Evolutionary conservation across 2,888 invertebrate genomes (phyloP), one percentile per base, ranked within the genome.

Genomic region (Agrotis exclamationis): DNA sequence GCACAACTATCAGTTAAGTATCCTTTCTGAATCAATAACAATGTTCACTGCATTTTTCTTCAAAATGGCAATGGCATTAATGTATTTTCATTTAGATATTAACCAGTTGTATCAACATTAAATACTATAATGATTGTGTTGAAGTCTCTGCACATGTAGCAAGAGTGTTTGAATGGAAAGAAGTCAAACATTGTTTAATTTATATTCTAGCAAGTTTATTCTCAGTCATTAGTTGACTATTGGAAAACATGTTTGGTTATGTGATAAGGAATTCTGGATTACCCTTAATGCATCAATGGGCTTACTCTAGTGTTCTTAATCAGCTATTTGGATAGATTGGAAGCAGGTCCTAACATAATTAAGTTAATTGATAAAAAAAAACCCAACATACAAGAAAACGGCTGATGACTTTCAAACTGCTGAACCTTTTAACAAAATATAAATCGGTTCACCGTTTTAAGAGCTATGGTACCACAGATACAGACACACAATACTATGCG

Each of bases 11-110:
- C 1, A 44, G 13, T 11, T 33, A 24, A 3, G 0, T 11, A 59
- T 59, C 5, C 3, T 28, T 58, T 39, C 3, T 3, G 11, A 39
- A 69, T 70, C 3, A 59, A 45, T 24, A 22, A 50, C 4, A 68
- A n/a, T 24, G 48, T 45, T 44, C 14, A n/a, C 4, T 22, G 9
- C 14, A 56, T 50, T 57, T 71, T 71, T 28, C 18, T 44, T 71
- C 5, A 45, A 33, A 72, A 48, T 28, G 13, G 13, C 5, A 4
- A 59, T 14, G 1, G 3, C 22, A 20, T 18, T 62, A 33, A 28
- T 0, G 0, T 18, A 28, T 59, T 59, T 44, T 67, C 20, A 44
- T 51, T 6, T 1, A 7, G 7, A 1, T 45, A 6, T 11, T 2
- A 59, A 50, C 9, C 7, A 50, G 58, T 28, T 33, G 2, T 50